Evolutionary conservation across 1,140 invertebrate genomes (phyloP), one percentile per base, ranked within the genome.

Genomic region (Metaphire vulgaris): DNA sequence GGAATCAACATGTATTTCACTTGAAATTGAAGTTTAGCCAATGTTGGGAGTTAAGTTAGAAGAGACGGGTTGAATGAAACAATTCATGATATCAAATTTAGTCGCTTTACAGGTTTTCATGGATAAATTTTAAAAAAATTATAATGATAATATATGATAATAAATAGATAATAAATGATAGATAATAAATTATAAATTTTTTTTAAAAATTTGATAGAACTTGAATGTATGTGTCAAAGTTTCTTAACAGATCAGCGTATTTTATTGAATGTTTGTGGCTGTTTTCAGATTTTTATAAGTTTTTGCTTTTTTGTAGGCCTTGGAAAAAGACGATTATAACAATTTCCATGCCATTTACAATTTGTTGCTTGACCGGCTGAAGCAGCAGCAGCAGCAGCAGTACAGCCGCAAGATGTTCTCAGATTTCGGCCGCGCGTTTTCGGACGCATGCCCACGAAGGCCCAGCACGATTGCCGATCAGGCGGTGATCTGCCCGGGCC

Each of bases 331-430:
- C 81, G 92, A 91, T 79, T 98, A 96, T 84, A 94, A 98, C 85
- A 94, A 97, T 86, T 93, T 96, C 83, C 93, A 94, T 74, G 95
- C 95, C 74, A 97, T 97, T 80, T 98, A 97, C 86, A 91, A 94
- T 82, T 88, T 98, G 56, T 87, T 98, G 32, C 86, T 92, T 79
- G 93, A 96, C 81, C 93, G 92, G 84, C 82, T 92, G 67, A 79
- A 56, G 80, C 81, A 31, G 77, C 82, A 71, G 76, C 80, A 71
- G 78, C 82, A 73, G 76, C n/a, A n/a, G n/a, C n/a, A n/a, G n/a
- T n/a, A n/a, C n/a, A 81, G 34, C 80, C 80, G 30, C 80, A 77
- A 70, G 76, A 81, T 69, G 68, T 83, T 73, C 80, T 81, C 34
- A 85, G 86, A 77, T 85, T 86, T 29, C 82, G 87, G n/a, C n/a